Conservation (phyloP, 2,113 vertebrate genomes). For the Anhinga rufa region DNA sequence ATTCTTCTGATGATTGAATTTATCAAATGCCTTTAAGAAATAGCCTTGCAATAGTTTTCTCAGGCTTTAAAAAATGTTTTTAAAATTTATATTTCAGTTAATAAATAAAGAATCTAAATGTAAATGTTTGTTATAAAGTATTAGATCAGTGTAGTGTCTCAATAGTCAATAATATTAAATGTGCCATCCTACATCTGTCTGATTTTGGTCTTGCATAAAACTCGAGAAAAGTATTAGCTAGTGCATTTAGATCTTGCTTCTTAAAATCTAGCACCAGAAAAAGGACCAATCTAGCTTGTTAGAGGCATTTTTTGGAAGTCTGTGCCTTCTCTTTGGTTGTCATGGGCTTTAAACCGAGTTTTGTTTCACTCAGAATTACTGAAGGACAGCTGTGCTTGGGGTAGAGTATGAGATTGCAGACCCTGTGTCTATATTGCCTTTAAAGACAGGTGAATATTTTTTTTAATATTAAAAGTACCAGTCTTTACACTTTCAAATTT, state of each 20-base stretch:
- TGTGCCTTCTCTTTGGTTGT: not conserved
- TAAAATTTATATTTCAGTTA: not conserved
- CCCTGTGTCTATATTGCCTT: not conserved
- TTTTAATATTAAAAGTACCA: not conserved
- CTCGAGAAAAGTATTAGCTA: not conserved
- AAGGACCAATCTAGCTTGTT: not conserved
- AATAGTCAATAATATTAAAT: not conserved
- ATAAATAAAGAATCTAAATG: not conserved
- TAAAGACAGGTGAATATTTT: not conserved
- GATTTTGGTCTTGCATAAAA: not conserved
- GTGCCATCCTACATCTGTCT: not conserved
- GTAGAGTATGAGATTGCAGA: not conserved
- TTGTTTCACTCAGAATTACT: not conserved
- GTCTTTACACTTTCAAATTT: not conserved
- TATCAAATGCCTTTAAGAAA: not conserved
- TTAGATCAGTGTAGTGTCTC: not conserved
- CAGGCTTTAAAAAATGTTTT: not conserved
- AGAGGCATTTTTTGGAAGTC: not conserved
- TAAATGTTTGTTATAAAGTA: not conserved
- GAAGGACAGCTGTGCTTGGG: not conserved
- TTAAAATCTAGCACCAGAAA: not conserved
- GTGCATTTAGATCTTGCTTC: not conserved
- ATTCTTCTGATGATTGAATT: not conserved
- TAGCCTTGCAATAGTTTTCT: not conserved
- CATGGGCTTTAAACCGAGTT: not conserved